Conservation (phyloP, 2,113 vertebrate species). For the Paracanthobrama guichenoti region DNA sequence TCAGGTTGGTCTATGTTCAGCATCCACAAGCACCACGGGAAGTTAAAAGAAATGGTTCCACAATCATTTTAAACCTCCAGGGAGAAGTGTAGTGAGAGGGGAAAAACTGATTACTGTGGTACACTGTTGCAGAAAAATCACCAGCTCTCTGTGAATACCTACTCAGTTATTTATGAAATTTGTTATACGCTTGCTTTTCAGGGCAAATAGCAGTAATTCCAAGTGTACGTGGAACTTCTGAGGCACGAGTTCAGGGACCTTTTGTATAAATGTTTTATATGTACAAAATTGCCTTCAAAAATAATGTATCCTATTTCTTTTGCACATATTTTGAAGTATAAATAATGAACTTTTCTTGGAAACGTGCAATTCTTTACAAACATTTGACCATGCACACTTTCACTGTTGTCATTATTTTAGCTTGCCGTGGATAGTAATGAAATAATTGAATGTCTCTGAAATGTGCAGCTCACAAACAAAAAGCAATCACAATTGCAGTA, state of each 20-base stretch:
- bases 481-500: not conserved
- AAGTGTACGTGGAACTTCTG: not conserved
- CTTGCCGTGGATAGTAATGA: not conserved
- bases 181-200: not conserved
- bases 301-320: not conserved
- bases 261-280: not conserved
- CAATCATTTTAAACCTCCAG: constrained; percentile 19
- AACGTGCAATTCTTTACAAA: not conserved
- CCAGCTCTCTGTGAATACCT: not conserved
- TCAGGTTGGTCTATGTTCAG: constrained; percentile 41
- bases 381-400: not conserved
- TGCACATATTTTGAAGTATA: not conserved
- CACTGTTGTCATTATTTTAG: not conserved
- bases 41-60: not conserved
- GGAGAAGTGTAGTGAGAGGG: not conserved
- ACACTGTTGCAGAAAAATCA: not conserved
- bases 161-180: constrained; percentile 32
- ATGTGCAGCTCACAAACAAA: not conserved
- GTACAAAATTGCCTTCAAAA: not conserved
- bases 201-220: not conserved
- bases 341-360: not conserved
- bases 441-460: not conserved
- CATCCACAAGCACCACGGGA: constrained; percentile 13
- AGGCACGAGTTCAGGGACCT: not conserved
- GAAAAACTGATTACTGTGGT: not conserved